These are phyloP conservation scores for Ericerus pela DNA, from an alignment of 1,140 invertebrate species.

Conservation along the genomic window DNA sequence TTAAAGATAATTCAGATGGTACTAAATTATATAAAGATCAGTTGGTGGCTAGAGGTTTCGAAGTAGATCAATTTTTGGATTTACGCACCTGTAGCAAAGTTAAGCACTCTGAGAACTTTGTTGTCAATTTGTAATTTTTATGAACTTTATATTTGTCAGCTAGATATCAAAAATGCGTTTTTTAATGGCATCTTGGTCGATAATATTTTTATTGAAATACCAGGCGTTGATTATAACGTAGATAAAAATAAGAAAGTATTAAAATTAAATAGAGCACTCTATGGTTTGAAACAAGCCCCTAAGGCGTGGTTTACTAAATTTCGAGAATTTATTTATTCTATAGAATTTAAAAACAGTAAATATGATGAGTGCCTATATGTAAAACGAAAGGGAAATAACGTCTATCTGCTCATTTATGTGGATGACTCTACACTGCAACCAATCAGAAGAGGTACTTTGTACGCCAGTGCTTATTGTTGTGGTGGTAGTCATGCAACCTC, in stretches of 20 bases:
- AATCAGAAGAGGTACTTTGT: no score
- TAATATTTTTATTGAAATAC: conserved; percentile 31
- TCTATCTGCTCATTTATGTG: no score
- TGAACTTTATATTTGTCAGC: conserved; percentile 24
- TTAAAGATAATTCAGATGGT: conserved; percentile 17
- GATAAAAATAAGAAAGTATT: background rate
- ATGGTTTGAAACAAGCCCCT: no score
- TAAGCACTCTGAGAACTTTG: conserved; percentile 24
- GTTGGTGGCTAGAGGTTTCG: conserved; percentile 1
- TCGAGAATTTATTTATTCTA: no score
- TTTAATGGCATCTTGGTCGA: conserved; percentile 30
- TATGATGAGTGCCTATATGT: no score
- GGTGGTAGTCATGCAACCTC: no score
- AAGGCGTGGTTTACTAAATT: no score
- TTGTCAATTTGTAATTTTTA: conserved; percentile 22
- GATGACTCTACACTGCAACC: no score
- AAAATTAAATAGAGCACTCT: background rate
- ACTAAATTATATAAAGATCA: conserved; percentile 6
- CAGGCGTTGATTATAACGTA: conserved; percentile 15
- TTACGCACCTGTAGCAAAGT: conserved; percentile 13
- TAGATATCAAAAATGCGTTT: conserved; percentile 33
- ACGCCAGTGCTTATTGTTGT: no score
- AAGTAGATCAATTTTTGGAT: conserved; percentile 23
- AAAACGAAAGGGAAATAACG: no score
- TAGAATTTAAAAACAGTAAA: no score